These are phyloP conservation scores for Halichoeres trimaculatus DNA, from an alignment of 2,113 vertebrate genomes.

Conservation along the genomic window DNA sequence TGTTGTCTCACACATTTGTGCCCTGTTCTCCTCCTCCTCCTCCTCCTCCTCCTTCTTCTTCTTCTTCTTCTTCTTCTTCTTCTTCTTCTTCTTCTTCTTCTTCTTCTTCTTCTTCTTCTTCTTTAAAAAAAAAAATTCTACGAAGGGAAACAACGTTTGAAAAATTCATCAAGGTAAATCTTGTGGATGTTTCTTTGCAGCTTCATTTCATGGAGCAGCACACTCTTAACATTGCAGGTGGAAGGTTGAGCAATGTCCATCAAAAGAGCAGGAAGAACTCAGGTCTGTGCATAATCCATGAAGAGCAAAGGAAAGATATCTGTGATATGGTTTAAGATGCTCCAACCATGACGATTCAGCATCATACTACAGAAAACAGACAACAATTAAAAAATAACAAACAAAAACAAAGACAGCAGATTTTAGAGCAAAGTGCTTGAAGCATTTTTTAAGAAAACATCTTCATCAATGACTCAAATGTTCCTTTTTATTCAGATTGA, in stretches of 20 bases:
- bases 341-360: no score
- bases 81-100: no score
- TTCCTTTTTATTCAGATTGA: slow-evolving; percentile 1
- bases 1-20: no score
- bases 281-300: neutral
- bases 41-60: no score
- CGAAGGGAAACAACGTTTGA: no score
- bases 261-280: neutral
- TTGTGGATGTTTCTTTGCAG: no score
- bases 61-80: no score
- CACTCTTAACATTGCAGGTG: neutral
- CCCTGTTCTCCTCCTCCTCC: no score
- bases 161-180: neutral
- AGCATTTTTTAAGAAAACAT: slow-evolving; percentile 17
- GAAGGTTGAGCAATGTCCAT: neutral
- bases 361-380: slow-evolving; percentile 6
- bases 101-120: no score
- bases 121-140: no score
- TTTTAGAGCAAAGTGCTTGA: slow-evolving; percentile 7
- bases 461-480: neutral
- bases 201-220: neutral
- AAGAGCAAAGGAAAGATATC: neutral
- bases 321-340: neutral
- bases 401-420: slow-evolving; percentile 12
- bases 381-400: neutral